Evolutionary conservation across 2,888 invertebrate genomes (phyloP).

Genomic region (Pristionchus arcanus): DNA sequence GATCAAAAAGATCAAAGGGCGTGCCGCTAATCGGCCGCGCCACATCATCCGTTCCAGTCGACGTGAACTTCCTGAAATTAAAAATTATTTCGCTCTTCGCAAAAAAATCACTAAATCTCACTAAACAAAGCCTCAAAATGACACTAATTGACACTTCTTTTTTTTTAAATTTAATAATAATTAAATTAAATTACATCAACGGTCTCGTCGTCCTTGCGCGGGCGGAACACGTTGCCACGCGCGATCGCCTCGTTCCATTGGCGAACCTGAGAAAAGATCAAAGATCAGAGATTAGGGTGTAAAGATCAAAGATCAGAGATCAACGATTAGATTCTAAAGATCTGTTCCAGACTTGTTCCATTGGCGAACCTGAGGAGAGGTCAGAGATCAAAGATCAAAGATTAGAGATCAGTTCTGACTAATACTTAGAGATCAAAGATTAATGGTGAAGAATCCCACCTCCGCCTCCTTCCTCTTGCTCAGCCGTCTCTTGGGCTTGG

Average conservation of each 20-base stretch:
- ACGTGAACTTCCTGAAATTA: constrained; percentile 9
- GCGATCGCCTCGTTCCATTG: neutral
- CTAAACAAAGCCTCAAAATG: no score
- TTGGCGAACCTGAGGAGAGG: neutral
- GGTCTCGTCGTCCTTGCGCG: constrained; percentile 15
- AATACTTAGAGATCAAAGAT: neutral
- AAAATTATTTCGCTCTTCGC: neutral
- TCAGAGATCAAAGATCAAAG: neutral
- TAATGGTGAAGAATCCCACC: neutral
- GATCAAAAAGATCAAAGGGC: no score
- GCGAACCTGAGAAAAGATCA: neutral
- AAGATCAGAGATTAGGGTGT: no score
- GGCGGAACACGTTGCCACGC: neutral
- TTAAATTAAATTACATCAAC: neutral
- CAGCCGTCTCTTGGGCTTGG: neutral
- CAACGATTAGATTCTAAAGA: neutral
- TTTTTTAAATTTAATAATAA: neutral
- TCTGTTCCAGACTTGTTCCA: neutral
- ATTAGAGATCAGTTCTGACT: neutral
- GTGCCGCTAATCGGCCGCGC: neutral
- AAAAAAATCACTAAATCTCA: no score
- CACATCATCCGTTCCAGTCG: neutral
- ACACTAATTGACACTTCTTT: neutral
- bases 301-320: no score
- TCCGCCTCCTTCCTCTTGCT: neutral